phyloP scores from a whole-genome alignment of 2,797 vertebrate species.

The Odontamblyopus rebecca region DNA sequence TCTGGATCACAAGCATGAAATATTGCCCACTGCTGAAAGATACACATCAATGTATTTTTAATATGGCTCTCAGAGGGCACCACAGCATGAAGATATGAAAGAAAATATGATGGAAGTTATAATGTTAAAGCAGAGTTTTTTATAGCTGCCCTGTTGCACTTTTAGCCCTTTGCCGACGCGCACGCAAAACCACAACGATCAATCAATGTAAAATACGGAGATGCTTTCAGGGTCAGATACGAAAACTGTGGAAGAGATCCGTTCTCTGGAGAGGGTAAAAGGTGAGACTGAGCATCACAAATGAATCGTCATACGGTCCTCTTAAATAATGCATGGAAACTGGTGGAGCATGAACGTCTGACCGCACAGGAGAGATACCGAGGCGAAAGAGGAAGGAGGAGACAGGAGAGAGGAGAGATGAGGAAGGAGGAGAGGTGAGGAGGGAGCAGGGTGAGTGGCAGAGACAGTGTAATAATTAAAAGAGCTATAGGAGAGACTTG shows the following conservation, averaged over 20 bases:
- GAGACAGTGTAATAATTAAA: constrained; percentile 76
- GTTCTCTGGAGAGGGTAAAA: constrained; percentile 46
- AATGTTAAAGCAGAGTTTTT: constrained; percentile 21
- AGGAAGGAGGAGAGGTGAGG: constrained; percentile 17
- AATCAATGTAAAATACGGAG: constrained; percentile 20
- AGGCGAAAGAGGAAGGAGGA: constrained; percentile 24
- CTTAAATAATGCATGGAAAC: constrained; percentile 78
- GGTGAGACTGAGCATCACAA: constrained; percentile 68
- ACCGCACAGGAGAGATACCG: constrained; percentile 54
- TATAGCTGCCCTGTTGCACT: constrained; percentile 16
- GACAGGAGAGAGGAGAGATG: constrained; percentile 22
- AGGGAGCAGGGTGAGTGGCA: constrained; percentile 32
- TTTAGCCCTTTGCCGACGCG: constrained; percentile 18
- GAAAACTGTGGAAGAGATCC: constrained; percentile 39
- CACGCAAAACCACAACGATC: constrained; percentile 35
- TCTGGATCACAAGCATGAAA: neutral
- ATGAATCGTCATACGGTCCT: constrained; percentile 66
- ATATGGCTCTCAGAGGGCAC: constrained; percentile 27
- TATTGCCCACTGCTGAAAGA: constrained; percentile 15
- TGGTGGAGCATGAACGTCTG: constrained; percentile 67
- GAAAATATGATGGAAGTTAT: constrained; percentile 16
- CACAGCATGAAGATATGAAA: constrained; percentile 15
- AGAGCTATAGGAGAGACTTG: constrained; percentile 64
- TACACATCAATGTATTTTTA: constrained; percentile 23
- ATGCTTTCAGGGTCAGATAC: constrained; percentile 54